A percentile compares a stretch with the other conserved stretches of the same genome.
Evolutionary conservation across 2,888 invertebrate genomes (phyloP).

Genomic region (Baronia brevicornis): DNA sequence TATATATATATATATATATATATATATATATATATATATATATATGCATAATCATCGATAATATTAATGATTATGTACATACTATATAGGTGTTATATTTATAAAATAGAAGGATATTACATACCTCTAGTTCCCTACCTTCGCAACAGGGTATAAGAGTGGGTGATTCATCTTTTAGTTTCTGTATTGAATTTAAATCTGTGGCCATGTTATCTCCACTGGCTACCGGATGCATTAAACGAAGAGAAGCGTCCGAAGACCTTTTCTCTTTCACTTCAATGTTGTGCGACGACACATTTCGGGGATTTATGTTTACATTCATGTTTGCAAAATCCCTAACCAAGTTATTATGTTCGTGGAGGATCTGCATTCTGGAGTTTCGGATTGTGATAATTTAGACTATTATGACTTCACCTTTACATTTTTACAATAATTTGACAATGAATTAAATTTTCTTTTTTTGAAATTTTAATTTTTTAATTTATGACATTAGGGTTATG

Average conservation of each 20-base stretch:
- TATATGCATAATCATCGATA: too few relatives aligned
- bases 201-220: slow-evolving; percentile 62
- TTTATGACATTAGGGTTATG: slow-evolving; percentile 7
- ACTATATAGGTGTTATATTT: too few relatives aligned
- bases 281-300: slow-evolving; percentile 35
- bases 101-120: neutral
- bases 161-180: slow-evolving; percentile 54
- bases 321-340: slow-evolving; percentile 33
- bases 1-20: too few relatives aligned
- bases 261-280: slow-evolving; percentile 54
- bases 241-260: slow-evolving; percentile 49
- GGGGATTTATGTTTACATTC: slow-evolving; percentile 32
- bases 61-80: too few relatives aligned
- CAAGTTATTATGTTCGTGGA: slow-evolving; percentile 44
- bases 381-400: too few relatives aligned
- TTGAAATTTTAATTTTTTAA: slow-evolving; percentile 27
- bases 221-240: slow-evolving; percentile 61
- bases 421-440: slow-evolving; percentile 50
- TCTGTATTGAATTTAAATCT: slow-evolving; percentile 47
- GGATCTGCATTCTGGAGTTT: slow-evolving; percentile 47
- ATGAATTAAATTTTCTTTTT: slow-evolving; percentile 43
- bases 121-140: slow-evolving; percentile 55
- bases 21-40: too few relatives aligned
- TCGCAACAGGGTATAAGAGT: slow-evolving; percentile 63
- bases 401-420: too few relatives aligned